Evolutionary conservation across 2,113 vertebrate genomes (phyloP), one percentile per base, ranked within the genome.

Genomic region (Odocoileus hemionus): DNA sequence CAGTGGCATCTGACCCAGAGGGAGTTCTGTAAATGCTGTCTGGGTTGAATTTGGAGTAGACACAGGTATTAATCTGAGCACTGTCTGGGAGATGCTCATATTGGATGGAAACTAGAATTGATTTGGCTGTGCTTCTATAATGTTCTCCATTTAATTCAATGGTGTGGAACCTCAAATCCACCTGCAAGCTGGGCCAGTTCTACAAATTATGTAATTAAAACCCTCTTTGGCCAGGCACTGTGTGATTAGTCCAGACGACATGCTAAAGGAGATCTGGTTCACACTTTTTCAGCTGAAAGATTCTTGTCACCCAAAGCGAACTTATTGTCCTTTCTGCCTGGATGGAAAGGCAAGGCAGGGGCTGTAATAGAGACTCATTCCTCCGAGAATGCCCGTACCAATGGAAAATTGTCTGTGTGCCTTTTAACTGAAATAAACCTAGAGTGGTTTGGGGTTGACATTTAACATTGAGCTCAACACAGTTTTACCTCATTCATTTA

Each of bases 161-260:
- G 52, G n/a, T 92, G 94, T 96, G 94, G 64, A 50, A 94, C 89
- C 17, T 82, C 67, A 83, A 47, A 92, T 85, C 83, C 33, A 57
- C 94, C 58, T 52, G 57, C 17, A 50, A 74, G 64, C 45, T 33
- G 79, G 67, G 93, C 57, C 61, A 43, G n/a, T 26, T 76, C 95
- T 94, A 84, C 94, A 94, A 86, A 96, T 96, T 97, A 91, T 79
- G 95, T 97, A 95, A 97, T 64, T 33, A 95, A 95, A 96, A 43
- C n/a, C 28, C 36, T 74, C 61, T 90, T 74, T 96, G 91, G 60
- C 85, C 5, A 4, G 47, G 80, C 23, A 85, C 88, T 19, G 1
- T 47, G 50, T 85, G 95, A 85, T 86, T 94, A 76, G 64, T 52
- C 5, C 33, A 74, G 61, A 82, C 23, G 89, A 95, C 84, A 57